These are phyloP conservation scores for Ips typographus DNA, from an alignment of 1,140 invertebrate species.

Conservation along the genomic window DNA sequence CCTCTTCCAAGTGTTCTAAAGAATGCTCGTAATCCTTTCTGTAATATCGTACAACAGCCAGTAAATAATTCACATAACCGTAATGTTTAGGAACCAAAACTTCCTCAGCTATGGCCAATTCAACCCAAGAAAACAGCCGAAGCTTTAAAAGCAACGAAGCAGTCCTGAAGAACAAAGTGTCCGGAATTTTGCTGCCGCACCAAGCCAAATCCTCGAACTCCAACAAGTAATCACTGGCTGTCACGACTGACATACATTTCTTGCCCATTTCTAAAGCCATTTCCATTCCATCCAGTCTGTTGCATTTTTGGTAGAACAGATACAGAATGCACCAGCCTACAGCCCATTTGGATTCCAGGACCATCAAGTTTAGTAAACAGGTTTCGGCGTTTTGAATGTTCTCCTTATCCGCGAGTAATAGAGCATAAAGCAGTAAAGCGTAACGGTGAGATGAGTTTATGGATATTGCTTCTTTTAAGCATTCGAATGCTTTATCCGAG, in stretches of 20 bases:
- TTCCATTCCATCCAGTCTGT: slow-evolving; percentile 42
- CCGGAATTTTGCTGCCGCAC: slow-evolving; percentile 39
- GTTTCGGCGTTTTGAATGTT: slow-evolving; percentile 43
- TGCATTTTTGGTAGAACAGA: slow-evolving; percentile 41
- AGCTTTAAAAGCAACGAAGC: slow-evolving; percentile 44
- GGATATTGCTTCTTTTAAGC: slow-evolving; percentile 40
- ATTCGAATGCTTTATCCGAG: slow-evolving; percentile 41
- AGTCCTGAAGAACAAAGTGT: slow-evolving; percentile 41
- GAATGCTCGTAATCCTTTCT: slow-evolving; percentile 42
- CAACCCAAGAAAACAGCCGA: slow-evolving; percentile 41
- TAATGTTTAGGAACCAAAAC: slow-evolving; percentile 27
- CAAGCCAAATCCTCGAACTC: slow-evolving; percentile 43
- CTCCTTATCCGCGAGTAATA: slow-evolving; percentile 39
- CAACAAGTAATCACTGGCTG: slow-evolving; percentile 34
- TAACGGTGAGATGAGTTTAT: slow-evolving; percentile 38
- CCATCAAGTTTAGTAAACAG: slow-evolving; percentile 42
- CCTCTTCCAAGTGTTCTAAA: slow-evolving; percentile 42
- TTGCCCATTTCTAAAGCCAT: slow-evolving; percentile 43
- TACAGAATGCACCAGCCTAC: slow-evolving; percentile 45
- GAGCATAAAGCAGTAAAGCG: slow-evolving; percentile 37
- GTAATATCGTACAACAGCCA: slow-evolving; percentile 44
- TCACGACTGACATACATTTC: slow-evolving; percentile 33
- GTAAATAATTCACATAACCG: slow-evolving; percentile 43
- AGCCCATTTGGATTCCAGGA: slow-evolving; percentile 38
- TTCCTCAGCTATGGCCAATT: slow-evolving; percentile 40